Conservation (phyloP, 2,888 invertebrate genomes). For the Parnassius glacialis region DNA sequence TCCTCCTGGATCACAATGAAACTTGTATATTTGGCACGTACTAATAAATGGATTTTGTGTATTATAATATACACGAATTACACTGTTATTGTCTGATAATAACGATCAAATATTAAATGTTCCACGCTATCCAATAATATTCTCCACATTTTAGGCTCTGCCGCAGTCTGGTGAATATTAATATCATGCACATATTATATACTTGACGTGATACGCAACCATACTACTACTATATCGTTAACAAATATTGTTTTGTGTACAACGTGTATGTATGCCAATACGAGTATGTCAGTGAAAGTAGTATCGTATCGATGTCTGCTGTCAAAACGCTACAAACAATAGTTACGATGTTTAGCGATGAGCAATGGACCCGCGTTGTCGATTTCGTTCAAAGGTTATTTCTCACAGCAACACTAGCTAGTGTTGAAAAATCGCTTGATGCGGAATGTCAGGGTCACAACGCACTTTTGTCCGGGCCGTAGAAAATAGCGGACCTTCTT, state of each 20-base stretch:
- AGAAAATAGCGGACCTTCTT: not conserved
- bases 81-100: too few species aligned
- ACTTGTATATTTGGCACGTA: too few species aligned
- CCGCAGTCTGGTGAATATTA: too few species aligned
- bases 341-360: not conserved
- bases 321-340: constrained; percentile 1
- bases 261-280: constrained; percentile 21
- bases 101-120: too few species aligned
- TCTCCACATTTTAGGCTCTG: too few species aligned
- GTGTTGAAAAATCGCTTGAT: constrained; percentile 4
- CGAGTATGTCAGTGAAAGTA: constrained; percentile 12
- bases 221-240: too few species aligned
- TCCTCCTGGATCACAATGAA: too few species aligned
- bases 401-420: not conserved
- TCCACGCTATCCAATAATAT: too few species aligned
- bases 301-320: constrained; percentile 1
- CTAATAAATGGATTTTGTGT: too few species aligned
- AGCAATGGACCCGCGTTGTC: not conserved
- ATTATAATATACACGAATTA: too few species aligned
- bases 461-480: constrained; percentile 5
- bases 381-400: constrained; percentile 3
- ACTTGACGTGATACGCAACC: too few species aligned
- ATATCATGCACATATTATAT: too few species aligned
- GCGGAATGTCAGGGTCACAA: constrained; percentile 8
- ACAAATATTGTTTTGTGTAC: constrained; percentile 1